phyloP scores from a whole-genome alignment of 2,113 vertebrate species.

The Pluvialis apricaria region DNA sequence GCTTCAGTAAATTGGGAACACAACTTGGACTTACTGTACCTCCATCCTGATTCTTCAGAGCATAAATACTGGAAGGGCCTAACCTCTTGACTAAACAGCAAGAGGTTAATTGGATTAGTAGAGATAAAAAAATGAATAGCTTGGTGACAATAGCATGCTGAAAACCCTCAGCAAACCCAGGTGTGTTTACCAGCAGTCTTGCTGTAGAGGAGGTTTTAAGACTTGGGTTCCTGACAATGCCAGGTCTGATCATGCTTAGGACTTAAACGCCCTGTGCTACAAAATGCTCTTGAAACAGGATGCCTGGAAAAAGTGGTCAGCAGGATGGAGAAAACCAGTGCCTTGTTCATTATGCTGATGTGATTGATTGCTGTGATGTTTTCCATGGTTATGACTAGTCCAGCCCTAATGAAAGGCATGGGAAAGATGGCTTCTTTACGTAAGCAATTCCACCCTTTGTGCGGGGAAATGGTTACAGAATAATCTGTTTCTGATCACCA shows the following conservation, averaged over 20 bases:
- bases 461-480: background rate
- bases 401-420: background rate
- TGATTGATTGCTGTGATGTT: background rate
- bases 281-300: background rate
- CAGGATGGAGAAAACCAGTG: background rate
- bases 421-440: background rate
- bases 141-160: background rate
- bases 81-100: background rate
- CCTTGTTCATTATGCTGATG: accelerated
- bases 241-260: background rate
- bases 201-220: background rate
- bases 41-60: background rate
- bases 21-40: background rate
- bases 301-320: background rate
- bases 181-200: background rate
- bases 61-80: background rate
- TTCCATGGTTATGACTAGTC: background rate
- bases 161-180: background rate
- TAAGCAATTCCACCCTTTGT: background rate
- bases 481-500: background rate
- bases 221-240: accelerated
- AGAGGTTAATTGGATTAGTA: background rate
- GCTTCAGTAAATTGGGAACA: too few species aligned
- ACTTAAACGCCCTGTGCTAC: background rate
- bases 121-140: background rate